These are phyloP conservation scores for Clunio marinus DNA, from an alignment of 2,888 invertebrate species.

Conservation along the genomic window DNA sequence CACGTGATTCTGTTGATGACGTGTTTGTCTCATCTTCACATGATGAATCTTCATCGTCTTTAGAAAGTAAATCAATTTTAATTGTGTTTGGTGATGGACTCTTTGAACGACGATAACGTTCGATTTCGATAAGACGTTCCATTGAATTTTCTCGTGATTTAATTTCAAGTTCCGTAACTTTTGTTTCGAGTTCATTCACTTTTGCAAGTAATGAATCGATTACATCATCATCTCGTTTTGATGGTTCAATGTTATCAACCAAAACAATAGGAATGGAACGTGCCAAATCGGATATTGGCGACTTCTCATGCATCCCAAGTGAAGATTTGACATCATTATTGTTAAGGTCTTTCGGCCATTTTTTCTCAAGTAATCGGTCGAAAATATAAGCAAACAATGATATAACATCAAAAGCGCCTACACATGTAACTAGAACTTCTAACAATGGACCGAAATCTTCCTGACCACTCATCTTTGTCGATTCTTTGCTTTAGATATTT, in stretches of 20 bases:
- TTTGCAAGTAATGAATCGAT: conserved; percentile 24
- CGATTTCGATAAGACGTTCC: conserved; percentile 28
- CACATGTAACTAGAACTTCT: conserved; percentile 30
- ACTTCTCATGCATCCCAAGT: background rate
- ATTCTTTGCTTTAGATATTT: background rate
- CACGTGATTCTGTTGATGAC: background rate
- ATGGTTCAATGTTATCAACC: background rate
- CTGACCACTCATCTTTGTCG: background rate
- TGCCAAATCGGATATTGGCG: background rate
- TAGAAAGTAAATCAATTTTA: background rate
- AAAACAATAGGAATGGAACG: conserved; percentile 14
- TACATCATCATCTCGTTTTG: background rate
- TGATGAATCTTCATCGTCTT: background rate
- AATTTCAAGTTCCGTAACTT: conserved; percentile 23
- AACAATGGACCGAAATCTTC: conserved; percentile 34
- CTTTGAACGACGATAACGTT: conserved; percentile 18
- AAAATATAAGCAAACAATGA: conserved; percentile 5
- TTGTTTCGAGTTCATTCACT: conserved; percentile 29
- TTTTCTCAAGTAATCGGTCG: background rate
- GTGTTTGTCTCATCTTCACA: background rate
- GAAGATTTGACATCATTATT: conserved; percentile 31
- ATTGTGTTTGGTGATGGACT: conserved; percentile 8
- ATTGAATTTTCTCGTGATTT: conserved; percentile 31
- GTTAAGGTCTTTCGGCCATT: conserved; percentile 9
- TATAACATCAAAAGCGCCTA: conserved; percentile 31